Evolutionary conservation across 2,797 vertebrate species (phyloP).

Genomic region (Darevskia mixta): DNA sequence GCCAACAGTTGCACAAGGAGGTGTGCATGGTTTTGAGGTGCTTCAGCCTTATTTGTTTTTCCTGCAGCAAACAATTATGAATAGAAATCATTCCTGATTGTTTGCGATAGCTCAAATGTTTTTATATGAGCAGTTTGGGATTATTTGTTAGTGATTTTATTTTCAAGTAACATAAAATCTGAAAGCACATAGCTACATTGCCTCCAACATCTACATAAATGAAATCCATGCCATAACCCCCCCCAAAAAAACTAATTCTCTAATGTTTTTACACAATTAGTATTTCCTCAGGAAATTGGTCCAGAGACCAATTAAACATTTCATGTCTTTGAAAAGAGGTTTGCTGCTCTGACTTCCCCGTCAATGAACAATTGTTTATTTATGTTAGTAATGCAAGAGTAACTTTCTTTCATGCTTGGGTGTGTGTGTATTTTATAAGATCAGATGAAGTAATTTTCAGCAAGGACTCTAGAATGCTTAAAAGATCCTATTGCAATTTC

Average conservation of each 20-base stretch:
- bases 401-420: conserved; percentile 32
- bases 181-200: conserved; percentile 9
- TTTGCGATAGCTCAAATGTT: background rate
- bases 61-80: background rate
- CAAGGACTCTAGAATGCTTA: background rate
- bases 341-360: background rate
- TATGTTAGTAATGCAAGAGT: background rate
- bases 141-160: conserved; percentile 36
- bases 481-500: background rate
- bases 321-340: background rate
- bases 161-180: conserved; percentile 19
- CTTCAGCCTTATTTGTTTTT: background rate
- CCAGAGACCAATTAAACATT: background rate
- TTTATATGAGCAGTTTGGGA: conserved; percentile 33
- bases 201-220: background rate
- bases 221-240: conserved; percentile 15
- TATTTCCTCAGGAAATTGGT: background rate
- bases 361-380: conserved; percentile 13
- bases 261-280: background rate
- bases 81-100: background rate
- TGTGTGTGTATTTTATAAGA: conserved; percentile 6
- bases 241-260: background rate
- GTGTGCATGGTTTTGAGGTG: background rate
- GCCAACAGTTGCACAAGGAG: background rate
- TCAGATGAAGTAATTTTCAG: background rate